phyloP scores from a whole-genome alignment of 2,888 invertebrate genomes.

The Notocelia uddmanniana region DNA sequence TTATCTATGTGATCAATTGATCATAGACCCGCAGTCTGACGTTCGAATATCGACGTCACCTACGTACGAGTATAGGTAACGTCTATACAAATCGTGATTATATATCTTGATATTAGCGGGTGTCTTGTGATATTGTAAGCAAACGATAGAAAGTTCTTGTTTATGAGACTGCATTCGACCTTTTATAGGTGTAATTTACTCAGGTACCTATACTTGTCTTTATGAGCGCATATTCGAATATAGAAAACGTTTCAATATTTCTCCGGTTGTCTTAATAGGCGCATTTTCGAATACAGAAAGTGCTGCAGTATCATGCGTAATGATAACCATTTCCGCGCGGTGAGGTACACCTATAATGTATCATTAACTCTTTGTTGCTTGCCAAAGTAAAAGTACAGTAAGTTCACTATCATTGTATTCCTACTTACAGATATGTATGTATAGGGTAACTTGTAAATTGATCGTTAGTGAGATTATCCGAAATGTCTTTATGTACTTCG shows the following conservation, averaged over 20 bases:
- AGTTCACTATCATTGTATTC: neutral
- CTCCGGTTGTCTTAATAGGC: constrained; percentile 26
- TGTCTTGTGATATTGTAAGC: neutral
- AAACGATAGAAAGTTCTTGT: constrained; percentile 24
- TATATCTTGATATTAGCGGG: constrained; percentile 6
- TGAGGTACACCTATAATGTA: constrained; percentile 48
- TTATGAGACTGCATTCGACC: constrained; percentile 24
- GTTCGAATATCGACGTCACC: neutral
- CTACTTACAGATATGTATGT: constrained; percentile 41
- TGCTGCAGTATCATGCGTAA: constrained; percentile 47
- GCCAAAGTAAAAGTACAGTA: constrained; percentile 48
- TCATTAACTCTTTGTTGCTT: constrained; percentile 58
- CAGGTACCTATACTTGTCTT: constrained; percentile 14
- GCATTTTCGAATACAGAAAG: constrained; percentile 32
- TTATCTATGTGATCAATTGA: too few relatives aligned
- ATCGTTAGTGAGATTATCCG: constrained; percentile 51
- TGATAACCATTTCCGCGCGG: constrained; percentile 57
- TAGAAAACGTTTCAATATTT: constrained; percentile 36
- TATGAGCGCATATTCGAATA: constrained; percentile 23
- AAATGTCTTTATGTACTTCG: constrained; percentile 5
- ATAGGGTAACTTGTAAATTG: constrained; percentile 54
- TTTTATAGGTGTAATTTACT: constrained; percentile 24
- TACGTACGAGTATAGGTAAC: neutral
- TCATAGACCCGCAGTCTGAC: neutral
- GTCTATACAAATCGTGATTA: neutral